Percentiles rank a stretch among this genome's conserved stretches.
Evolutionary conservation across 2,113 vertebrate species (phyloP).

Genomic region (Tragelaphus strepsiceros): DNA sequence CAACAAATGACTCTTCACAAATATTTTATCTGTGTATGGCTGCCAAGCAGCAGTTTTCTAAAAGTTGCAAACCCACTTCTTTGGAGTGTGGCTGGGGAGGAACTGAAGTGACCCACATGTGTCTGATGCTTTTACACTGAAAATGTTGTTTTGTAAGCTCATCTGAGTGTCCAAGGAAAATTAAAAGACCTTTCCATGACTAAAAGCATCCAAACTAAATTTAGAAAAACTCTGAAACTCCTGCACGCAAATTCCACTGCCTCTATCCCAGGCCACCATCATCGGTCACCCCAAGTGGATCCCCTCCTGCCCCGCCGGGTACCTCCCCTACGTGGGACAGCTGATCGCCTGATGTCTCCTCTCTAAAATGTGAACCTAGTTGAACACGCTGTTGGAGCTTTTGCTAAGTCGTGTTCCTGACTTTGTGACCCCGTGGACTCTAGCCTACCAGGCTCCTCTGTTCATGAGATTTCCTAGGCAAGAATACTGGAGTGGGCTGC

Average conservation of each 20-base stretch:
- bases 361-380: background rate
- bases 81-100: background rate
- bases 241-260: background rate
- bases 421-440: background rate
- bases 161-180: background rate
- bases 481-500: background rate
- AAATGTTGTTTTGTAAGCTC: background rate
- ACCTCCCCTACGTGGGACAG: no score
- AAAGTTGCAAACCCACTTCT: background rate
- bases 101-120: background rate
- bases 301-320: rapidly evolving
- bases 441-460: background rate
- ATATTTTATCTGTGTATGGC: background rate
- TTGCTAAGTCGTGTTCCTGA: background rate
- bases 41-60: background rate
- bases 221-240: background rate
- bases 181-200: background rate
- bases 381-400: background rate
- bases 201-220: background rate
- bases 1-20: background rate
- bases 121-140: background rate
- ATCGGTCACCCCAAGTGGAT: background rate
- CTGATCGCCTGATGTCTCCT: background rate
- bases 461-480: background rate
- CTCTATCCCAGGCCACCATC: background rate